Base-by-base conservation (phyloP, 2,888 invertebrate genomes). In the Acrobeloides nanus region DNA sequence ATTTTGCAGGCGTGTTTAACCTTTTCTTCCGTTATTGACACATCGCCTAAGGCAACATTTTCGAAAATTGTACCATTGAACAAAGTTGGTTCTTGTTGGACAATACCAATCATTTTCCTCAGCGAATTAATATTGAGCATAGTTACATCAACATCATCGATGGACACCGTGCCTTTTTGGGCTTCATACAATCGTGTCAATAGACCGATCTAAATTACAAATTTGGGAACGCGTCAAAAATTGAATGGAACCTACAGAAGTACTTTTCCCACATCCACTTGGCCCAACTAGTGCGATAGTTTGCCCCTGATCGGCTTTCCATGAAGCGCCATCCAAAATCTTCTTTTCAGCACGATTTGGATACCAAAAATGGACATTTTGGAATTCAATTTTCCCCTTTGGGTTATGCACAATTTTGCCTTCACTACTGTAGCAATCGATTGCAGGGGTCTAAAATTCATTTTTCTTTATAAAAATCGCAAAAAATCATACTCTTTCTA, bases 151-250 rank as follows among this genome's bases (percentile, higher is more conserved):
- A 46, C 38, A 5, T 63, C 68, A 40, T 68, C 68, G 10, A 68
- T 46, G 1, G 31, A 39, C n/a, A 81, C 80, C 32, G 77, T 70
- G 15, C 87, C 87, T 2, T 74, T 75, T 15, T 77, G 76, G 0
- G 84, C 83, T 71, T 87, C 87, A 72, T 90, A 71, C 5, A 67
- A 49, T 27, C 67, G 47, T 74, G 87, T 83, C 1, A 89, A 74
- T 24, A 89, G 77, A 66, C 86, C 84, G 46, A 89, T 47, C 50
- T 51, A 15, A 3, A 21, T 26, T 10, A 4, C n/a, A 23, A 10
- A 3, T 26, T 39, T 23, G 12, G 10, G n/a, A 39, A 5, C 27
- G 12, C 12, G 39, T 17, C 1, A 34, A 24, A 24, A 23, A 39
- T 2, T 2, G 17, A 42, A 42, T 39, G 37, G 1, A 18, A 66